Evolutionary conservation across 2,797 vertebrate species (phyloP).

Genomic region (Siniperca scherzeri): DNA sequence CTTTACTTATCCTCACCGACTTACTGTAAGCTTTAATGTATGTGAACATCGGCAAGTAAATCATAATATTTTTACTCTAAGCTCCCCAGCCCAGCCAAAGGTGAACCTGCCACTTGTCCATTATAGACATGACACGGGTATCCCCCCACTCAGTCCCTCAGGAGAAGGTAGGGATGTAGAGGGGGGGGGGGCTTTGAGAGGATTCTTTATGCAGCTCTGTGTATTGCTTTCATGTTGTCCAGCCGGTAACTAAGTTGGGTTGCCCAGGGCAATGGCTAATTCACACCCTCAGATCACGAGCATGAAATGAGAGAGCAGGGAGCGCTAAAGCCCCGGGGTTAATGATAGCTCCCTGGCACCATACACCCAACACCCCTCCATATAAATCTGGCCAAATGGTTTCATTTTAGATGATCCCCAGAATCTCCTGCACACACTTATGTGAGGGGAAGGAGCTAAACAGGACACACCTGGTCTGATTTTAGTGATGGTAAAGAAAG

Average conservation of each 20-base stretch:
- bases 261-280: slow-evolving; percentile 85
- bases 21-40: slow-evolving; percentile 73
- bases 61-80: slow-evolving; percentile 75
- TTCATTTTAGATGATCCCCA: slow-evolving; percentile 86
- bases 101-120: slow-evolving; percentile 78
- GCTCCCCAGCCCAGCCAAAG: slow-evolving; percentile 67
- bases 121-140: slow-evolving; percentile 77
- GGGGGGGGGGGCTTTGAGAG: slow-evolving; percentile 77
- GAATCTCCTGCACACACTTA: slow-evolving; percentile 79
- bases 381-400: slow-evolving; percentile 86
- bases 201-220: slow-evolving; percentile 89
- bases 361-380: slow-evolving; percentile 75
- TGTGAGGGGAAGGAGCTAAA: slow-evolving; percentile 58
- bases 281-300: slow-evolving; percentile 89
- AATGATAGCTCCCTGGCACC: slow-evolving; percentile 83
- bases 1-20: slow-evolving; percentile 50
- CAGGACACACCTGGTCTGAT: slow-evolving; percentile 53
- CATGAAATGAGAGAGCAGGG: slow-evolving; percentile 89
- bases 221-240: slow-evolving; percentile 91
- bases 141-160: slow-evolving; percentile 51
- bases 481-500: neutral
- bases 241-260: slow-evolving; percentile 87
- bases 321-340: slow-evolving; percentile 85
- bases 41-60: slow-evolving; percentile 70
- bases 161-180: slow-evolving; percentile 75